Conservation (phyloP, 2,797 vertebrate genomes). For the Scolopax rusticola region DNA sequence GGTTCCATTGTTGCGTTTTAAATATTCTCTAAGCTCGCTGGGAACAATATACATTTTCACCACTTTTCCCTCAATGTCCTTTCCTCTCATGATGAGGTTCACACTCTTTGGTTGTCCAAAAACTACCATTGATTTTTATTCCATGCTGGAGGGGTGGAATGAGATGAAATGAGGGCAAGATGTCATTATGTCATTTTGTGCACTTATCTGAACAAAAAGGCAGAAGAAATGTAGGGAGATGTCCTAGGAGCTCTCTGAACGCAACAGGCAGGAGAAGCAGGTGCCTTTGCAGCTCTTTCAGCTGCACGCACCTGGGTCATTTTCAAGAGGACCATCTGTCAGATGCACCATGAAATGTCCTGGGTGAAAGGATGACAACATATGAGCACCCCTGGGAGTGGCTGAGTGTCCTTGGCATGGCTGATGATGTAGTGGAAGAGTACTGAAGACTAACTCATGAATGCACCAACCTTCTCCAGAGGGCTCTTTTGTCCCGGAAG, state of each 20-base stretch:
- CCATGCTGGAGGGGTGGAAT: background rate
- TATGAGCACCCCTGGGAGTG: background rate
- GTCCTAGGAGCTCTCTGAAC: background rate
- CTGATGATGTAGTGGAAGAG: background rate
- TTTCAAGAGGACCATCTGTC: background rate
- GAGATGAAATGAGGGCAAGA: background rate
- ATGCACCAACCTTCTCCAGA: background rate
- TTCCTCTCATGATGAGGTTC: background rate
- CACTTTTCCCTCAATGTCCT: background rate
- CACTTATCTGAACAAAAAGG: background rate
- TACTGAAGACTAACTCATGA: rapidly evolving
- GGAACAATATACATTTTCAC: background rate
- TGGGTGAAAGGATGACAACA: background rate
- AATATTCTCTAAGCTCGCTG: background rate
- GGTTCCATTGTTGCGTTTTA: slow-evolving; percentile 15
- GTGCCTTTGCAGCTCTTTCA: background rate
- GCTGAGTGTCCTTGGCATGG: rapidly evolving
- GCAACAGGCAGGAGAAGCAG: background rate
- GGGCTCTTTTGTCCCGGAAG: background rate
- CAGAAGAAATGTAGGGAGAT: background rate
- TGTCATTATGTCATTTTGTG: background rate
- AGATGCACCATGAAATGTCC: background rate
- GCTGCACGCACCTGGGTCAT: background rate
- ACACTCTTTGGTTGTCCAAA: background rate
- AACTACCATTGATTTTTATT: background rate